These are phyloP conservation scores for Patella ulyssiponensis DNA, from an alignment of 2,888 invertebrate species.

Conservation along the genomic window DNA sequence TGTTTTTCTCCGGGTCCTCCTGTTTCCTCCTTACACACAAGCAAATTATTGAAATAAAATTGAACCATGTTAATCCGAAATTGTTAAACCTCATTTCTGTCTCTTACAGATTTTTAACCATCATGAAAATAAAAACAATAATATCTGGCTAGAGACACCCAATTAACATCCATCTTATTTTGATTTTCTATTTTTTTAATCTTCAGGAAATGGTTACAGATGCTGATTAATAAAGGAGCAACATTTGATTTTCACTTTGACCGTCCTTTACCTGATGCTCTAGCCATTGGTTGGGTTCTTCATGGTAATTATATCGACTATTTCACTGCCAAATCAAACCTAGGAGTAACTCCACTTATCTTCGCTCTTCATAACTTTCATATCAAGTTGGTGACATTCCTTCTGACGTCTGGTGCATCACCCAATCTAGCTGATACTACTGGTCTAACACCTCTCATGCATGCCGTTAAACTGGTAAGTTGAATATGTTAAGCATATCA, in stretches of 20 bases:
- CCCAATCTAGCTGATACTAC: constrained; percentile 69
- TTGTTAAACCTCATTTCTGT: too few species aligned
- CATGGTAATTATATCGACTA: constrained; percentile 45
- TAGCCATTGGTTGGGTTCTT: constrained; percentile 55
- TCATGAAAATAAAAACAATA: too few species aligned
- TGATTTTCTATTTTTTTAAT: background rate
- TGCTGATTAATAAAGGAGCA: constrained; percentile 59
- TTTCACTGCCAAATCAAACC: constrained; percentile 46
- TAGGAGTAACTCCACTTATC: constrained; percentile 68
- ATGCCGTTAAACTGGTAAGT: constrained; percentile 71
- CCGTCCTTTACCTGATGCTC: constrained; percentile 59
- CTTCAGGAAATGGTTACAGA: constrained; percentile 54
- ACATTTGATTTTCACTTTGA: constrained; percentile 61
- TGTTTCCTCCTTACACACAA: too few species aligned
- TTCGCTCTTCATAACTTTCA: constrained; percentile 68
- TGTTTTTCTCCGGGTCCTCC: too few species aligned
- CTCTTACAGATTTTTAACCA: background rate
- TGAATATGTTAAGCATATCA: too few species aligned
- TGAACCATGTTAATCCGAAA: too few species aligned
- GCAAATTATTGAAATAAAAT: too few species aligned
- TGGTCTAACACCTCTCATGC: constrained; percentile 72
- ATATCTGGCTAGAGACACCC: too few species aligned
- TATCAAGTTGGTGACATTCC: constrained; percentile 64
- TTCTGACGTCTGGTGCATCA: constrained; percentile 69
- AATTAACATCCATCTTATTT: too few species aligned